phyloP scores from a whole-genome alignment of 2,797 vertebrate genomes.

The Ceryle rudis region DNA sequence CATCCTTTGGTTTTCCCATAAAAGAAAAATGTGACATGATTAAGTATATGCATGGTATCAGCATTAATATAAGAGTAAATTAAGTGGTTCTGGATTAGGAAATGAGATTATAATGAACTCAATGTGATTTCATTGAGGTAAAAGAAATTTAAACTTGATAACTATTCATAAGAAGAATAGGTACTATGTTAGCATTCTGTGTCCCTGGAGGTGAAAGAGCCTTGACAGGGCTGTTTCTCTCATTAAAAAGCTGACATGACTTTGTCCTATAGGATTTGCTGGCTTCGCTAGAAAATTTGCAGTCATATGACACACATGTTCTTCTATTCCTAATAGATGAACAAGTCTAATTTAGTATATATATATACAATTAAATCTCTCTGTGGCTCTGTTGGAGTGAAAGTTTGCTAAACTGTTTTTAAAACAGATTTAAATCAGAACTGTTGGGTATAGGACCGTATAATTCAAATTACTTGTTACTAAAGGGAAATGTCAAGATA shows the following conservation, averaged over 20 bases:
- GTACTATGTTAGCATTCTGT: not conserved
- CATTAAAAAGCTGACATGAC: conserved; percentile 30
- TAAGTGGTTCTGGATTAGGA: conserved; percentile 48
- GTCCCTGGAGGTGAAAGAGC: conserved; percentile 31
- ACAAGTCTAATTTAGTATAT: not conserved
- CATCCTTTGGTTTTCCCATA: not conserved
- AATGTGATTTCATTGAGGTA: conserved; percentile 27
- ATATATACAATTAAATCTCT: not conserved
- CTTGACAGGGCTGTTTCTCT: conserved; percentile 14
- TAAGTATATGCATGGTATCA: not conserved
- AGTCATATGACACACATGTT: not conserved
- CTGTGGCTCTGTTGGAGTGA: not conserved
- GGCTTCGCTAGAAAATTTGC: not conserved
- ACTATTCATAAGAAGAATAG: conserved; percentile 22
- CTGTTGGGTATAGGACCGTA: not conserved
- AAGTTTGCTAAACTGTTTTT: not conserved
- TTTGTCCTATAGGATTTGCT: conserved; percentile 1
- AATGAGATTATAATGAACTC: conserved; percentile 50
- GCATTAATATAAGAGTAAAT: not conserved
- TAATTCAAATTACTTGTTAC: not conserved
- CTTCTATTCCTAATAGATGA: not conserved
- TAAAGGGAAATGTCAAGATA: not conserved
- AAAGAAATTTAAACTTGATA: conserved; percentile 49
- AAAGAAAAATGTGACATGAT: conserved; percentile 1
- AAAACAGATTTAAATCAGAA: not conserved